Base-by-base conservation (phyloP, 2,888 invertebrate genomes). In the Tholera decimalis region DNA sequence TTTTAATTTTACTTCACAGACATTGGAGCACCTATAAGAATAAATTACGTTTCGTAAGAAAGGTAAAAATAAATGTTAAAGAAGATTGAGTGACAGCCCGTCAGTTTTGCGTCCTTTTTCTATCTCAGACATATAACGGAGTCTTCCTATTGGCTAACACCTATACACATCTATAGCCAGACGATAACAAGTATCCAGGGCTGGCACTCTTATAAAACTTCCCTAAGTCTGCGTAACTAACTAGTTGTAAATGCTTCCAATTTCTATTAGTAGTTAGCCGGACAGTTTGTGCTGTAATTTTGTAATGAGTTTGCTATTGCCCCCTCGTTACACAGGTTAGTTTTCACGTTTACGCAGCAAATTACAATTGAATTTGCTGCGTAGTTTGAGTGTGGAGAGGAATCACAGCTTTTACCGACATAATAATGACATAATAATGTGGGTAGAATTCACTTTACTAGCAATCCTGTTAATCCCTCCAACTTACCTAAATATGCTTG, bases 231-330 rank as follows among this genome's bases (percentile, higher is more conserved):
- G 46, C 43, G 37, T 35, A 79, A 75, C n/a, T n/a, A n/a, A n/a
- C 63, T 79, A 60, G 63, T 75, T 58, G 26, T 33, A 68, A 73
- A 60, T 68, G 70, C 64, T 75, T 76, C 63, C 58, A 79, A 74
- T 75, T 64, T 69, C 57, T 70, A 75, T 75, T 54, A 79, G 75
- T 69, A 75, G 79, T 79, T 73, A 24, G 74, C 26, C 37, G 20
- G 35, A 18, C 53, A 61, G 70, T 64, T 75, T 47, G 37, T 13
- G 53, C 43, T 46, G 49, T 75, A 74, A 78, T 75, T 75, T 68
- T 75, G 62, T 75, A 75, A 74, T 67, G 79, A 78, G 59, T 77
- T 77, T 58, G 66, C 49, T 28, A 50, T 74, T 73, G 49, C 49
- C 44, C 39, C 47, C 41, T 39, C 44, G 33, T 55, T 78, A 57